These are phyloP conservation scores for Chelonus insularis DNA, from an alignment of 1,140 invertebrate species.

Conservation along the genomic window DNA sequence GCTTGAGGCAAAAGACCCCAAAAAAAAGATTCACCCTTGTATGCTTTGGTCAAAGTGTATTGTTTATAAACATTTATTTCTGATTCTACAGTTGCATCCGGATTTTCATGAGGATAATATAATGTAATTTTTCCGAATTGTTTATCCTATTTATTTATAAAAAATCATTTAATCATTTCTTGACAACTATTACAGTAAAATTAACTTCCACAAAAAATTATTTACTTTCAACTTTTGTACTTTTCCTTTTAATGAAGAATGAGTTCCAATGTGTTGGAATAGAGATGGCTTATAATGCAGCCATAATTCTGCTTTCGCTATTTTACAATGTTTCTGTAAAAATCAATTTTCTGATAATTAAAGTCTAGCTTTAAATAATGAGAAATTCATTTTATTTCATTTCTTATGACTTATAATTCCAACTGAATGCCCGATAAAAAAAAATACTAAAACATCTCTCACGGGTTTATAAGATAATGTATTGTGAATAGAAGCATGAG, in stretches of 20 bases:
- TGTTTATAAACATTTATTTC: slow-evolving; percentile 84
- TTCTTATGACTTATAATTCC: too few species aligned
- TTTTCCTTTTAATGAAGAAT: slow-evolving; percentile 95
- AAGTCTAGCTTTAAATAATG: too few species aligned
- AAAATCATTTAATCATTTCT: not conserved
- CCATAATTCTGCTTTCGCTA: slow-evolving; percentile 79
- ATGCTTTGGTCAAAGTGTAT: slow-evolving; percentile 80
- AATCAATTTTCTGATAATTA: slow-evolving; percentile 32
- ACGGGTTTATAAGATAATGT: too few species aligned
- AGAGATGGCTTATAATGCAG: slow-evolving; percentile 89
- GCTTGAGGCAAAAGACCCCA: slow-evolving; percentile 88
- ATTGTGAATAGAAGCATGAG: too few species aligned
- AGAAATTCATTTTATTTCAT: too few species aligned
- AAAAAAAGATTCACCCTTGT: slow-evolving; percentile 87
- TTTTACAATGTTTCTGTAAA: slow-evolving; percentile 82
- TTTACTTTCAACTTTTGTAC: slow-evolving; percentile 92
- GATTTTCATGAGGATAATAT: slow-evolving; percentile 81
- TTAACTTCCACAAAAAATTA: slow-evolving; percentile 13
- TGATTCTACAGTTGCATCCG: slow-evolving; percentile 74
- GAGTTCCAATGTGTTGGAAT: slow-evolving; percentile 95
- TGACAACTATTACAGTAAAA: slow-evolving; percentile 11
- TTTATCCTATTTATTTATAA: slow-evolving; percentile 69
- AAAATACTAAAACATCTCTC: too few species aligned
- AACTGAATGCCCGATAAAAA: too few species aligned
- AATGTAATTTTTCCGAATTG: slow-evolving; percentile 88